These are phyloP conservation scores for Actinernus sp. DNA, from an alignment of 92 coral and sea anemone species.

Conservation along the genomic window DNA sequence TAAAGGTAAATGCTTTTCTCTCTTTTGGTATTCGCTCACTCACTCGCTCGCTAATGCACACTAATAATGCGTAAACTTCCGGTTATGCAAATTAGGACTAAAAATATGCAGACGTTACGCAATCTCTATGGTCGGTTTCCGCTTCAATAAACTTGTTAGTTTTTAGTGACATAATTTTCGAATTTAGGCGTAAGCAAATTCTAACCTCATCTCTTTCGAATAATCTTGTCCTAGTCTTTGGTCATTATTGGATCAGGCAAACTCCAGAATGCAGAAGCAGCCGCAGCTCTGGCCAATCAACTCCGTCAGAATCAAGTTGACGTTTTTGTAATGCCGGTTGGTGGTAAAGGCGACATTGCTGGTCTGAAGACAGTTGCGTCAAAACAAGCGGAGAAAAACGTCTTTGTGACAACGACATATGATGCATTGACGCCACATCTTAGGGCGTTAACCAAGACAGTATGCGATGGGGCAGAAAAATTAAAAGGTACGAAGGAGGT, in stretches of 20 bases:
- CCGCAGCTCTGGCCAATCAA: conserved; percentile 41
- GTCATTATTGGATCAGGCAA: conserved; percentile 74
- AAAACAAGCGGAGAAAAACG: conserved; percentile 78
- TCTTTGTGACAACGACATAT: conserved; percentile 81
- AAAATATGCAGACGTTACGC: no score
- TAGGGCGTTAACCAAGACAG: conserved; percentile 69
- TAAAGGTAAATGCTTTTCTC: no score
- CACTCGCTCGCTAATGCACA: no score
- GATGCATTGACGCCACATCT: conserved; percentile 68
- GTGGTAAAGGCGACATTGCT: conserved; percentile 65
- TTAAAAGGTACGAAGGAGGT: conserved; percentile 6
- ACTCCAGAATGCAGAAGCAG: conserved; percentile 40
- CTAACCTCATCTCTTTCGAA: no score
- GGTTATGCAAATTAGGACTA: no score
- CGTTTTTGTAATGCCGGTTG: conserved; percentile 72
- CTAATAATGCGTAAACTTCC: no score
- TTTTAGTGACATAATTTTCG: no score
- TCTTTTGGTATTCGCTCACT: no score
- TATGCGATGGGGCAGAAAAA: conserved; percentile 77
- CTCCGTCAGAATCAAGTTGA: conserved; percentile 57
- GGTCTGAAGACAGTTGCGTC: conserved; percentile 72
- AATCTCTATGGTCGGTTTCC: no score
- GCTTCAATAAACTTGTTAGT: no score
- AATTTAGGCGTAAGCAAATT: no score
- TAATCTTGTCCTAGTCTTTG: conserved; percentile 72